Percentiles rank a stretch among this genome's conserved stretches.
Evolutionary conservation across 2,113 vertebrate genomes (phyloP).

Genomic region (Poecile atricapillus): DNA sequence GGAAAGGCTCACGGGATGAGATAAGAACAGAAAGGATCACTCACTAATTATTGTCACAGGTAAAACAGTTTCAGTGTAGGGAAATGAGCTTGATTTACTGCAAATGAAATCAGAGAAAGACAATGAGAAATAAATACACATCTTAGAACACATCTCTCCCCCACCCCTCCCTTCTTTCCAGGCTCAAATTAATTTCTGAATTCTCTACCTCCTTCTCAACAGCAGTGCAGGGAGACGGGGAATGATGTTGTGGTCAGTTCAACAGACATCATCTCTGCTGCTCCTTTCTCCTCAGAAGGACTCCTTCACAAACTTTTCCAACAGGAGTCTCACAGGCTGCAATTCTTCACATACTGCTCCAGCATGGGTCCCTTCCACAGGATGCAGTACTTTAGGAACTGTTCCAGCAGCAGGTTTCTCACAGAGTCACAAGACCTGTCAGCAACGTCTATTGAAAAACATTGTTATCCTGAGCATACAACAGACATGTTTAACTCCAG

Average conservation of each 20-base stretch:
- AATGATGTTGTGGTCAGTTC: background rate
- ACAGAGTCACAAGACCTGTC: background rate
- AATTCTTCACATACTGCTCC: background rate
- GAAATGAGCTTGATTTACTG: background rate
- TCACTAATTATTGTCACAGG: background rate
- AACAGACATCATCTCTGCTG: accelerated
- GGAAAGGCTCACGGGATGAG: background rate
- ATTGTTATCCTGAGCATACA: background rate
- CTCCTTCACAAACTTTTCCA: background rate
- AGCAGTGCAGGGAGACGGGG: background rate
- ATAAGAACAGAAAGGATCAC: background rate
- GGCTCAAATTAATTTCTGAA: background rate
- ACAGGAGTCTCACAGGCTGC: background rate
- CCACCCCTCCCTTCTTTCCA: background rate
- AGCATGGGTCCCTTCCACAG: background rate
- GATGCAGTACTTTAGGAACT: background rate
- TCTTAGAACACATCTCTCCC: background rate
- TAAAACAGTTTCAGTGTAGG: background rate
- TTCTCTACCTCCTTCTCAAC: background rate
- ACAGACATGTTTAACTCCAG: background rate
- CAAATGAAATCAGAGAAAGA: background rate
- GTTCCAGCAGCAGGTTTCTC: background rate
- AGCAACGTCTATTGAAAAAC: background rate
- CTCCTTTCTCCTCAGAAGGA: background rate
- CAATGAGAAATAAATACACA: background rate